These are phyloP conservation scores for Aphelocoma coerulescens DNA, from an alignment of 2,113 vertebrate species.

Conservation along the genomic window DNA sequence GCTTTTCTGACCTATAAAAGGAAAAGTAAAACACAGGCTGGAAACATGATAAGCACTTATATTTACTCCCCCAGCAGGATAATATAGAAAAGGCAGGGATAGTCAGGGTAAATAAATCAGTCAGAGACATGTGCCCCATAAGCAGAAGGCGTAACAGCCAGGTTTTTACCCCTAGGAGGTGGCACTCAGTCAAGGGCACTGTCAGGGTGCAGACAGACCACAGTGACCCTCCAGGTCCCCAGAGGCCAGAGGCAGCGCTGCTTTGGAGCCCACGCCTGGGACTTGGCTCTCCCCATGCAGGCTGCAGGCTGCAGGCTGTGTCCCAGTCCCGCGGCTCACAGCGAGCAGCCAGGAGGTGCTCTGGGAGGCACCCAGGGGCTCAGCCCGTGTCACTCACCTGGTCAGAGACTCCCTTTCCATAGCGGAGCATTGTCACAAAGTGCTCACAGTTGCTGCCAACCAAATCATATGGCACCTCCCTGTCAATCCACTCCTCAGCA, in stretches of 20 bases:
- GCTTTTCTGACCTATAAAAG: neutral
- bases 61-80: neutral
- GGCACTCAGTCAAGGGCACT: neutral
- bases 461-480: constrained; percentile 86
- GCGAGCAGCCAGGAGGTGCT: neutral
- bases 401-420: constrained; percentile 83
- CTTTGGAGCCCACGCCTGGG: fast-evolving
- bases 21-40: neutral
- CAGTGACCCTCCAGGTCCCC: fast-evolving
- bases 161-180: no score
- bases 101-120: neutral
- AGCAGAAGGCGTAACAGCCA: neutral
- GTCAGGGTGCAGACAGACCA: neutral
- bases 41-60: neutral
- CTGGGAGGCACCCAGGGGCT: neutral
- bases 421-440: constrained; percentile 89
- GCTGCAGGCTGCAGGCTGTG: neutral
- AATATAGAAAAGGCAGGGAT: neutral
- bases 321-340: no score
- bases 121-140: fast-evolving
- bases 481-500: constrained; percentile 78
- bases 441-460: constrained; percentile 92
- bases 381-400: constrained; percentile 73
- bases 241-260: neutral
- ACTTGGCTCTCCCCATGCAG: neutral